A percentile compares a stretch with the other conserved stretches of the same genome.
Evolutionary conservation across 2,888 invertebrate species (phyloP).

Genomic region (Volucella inanis): DNA sequence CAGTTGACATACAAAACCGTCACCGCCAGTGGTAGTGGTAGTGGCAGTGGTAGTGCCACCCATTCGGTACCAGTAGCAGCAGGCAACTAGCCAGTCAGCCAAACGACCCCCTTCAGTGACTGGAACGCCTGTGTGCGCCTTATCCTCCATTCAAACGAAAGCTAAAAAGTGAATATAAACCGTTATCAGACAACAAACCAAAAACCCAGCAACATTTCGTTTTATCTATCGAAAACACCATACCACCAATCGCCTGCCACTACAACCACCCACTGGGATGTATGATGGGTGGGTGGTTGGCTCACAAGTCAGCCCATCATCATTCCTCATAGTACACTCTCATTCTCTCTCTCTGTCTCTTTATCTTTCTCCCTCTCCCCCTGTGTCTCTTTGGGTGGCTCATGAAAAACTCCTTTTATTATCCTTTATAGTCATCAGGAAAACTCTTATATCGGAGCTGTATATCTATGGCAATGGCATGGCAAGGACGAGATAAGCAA

Average conservation of each 20-base stretch:
- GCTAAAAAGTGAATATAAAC: constrained; percentile 75
- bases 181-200: constrained; percentile 74
- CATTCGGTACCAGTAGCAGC: constrained; percentile 16
- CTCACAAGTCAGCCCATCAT: constrained; percentile 61
- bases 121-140: constrained; percentile 40
- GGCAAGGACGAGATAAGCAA: constrained; percentile 75
- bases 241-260: constrained; percentile 31
- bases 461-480: constrained; percentile 75
- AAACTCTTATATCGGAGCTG: constrained; percentile 74
- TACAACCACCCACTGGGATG: not conserved
- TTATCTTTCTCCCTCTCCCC: not conserved
- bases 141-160: constrained; percentile 72
- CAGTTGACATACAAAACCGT: constrained; percentile 70
- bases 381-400: constrained; percentile 49
- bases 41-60: too few species aligned
- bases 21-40: not conserved
- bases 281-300: too few species aligned
- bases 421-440: constrained; percentile 75
- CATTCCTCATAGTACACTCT: constrained; percentile 75
- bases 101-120: constrained; percentile 14
- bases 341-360: constrained; percentile 43
- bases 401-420: constrained; percentile 75
- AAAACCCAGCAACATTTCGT: constrained; percentile 74
- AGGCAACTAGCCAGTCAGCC: constrained; percentile 36
- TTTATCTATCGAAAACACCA: constrained; percentile 72